A percentile compares a stretch with the other conserved stretches of the same genome.
These are phyloP conservation scores for Festucalex cinctus DNA, from an alignment of 2,113 vertebrate species.

Conservation along the genomic window DNA sequence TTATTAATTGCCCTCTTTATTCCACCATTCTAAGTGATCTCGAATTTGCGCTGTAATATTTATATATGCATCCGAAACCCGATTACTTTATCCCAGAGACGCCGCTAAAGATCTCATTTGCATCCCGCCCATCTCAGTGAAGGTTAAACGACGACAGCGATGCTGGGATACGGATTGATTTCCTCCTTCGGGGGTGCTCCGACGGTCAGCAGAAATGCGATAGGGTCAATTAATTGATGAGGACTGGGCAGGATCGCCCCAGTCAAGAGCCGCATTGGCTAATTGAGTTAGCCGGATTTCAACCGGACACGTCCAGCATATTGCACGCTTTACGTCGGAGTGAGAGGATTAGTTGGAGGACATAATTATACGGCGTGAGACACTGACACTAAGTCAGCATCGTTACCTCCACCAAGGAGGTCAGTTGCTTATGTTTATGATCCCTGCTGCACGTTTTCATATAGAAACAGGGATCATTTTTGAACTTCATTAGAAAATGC, in stretches of 20 bases:
- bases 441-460: conserved; percentile 8
- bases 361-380: conserved; percentile 72
- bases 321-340: conserved; percentile 57
- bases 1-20: conserved; percentile 67
- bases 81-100: conserved; percentile 63
- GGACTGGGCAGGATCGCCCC: conserved; percentile 58
- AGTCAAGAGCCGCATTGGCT: conserved; percentile 63
- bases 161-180: conserved; percentile 52
- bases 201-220: conserved; percentile 66
- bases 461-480: background rate
- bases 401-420: background rate
- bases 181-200: conserved; percentile 34
- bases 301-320: conserved; percentile 70
- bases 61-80: conserved; percentile 70
- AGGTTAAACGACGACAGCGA: conserved; percentile 21
- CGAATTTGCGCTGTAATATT: conserved; percentile 62
- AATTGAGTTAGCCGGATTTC: conserved; percentile 69
- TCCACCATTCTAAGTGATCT: conserved; percentile 54
- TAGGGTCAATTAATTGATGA: conserved; percentile 67
- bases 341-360: conserved; percentile 61
- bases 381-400: conserved; percentile 39
- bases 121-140: conserved; percentile 48
- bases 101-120: conserved; percentile 73
- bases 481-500: background rate
- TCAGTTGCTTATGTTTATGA: background rate